Percentiles rank a stretch among this genome's conserved stretches.
Conservation (phyloP, 2,888 invertebrate genomes). For the Ophioninae sp. region DNA sequence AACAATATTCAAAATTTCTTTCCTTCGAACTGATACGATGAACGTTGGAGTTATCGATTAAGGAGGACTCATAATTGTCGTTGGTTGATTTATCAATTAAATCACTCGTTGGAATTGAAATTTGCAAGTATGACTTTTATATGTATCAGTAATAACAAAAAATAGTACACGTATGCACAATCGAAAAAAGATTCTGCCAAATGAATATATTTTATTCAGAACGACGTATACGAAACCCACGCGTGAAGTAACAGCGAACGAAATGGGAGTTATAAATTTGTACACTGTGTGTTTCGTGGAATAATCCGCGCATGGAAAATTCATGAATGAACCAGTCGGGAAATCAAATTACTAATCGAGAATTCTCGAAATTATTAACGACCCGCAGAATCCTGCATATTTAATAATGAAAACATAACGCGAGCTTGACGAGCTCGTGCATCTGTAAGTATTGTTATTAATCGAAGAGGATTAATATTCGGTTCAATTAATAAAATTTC, state of each 20-base stretch:
- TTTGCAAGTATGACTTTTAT: not conserved
- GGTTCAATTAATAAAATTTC: too few species aligned
- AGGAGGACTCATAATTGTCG: too few species aligned
- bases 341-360: not conserved
- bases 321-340: not conserved
- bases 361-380: slow-evolving; percentile 51
- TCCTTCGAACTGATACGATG: not conserved
- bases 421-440: too few species aligned
- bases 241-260: too few species aligned
- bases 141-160: not conserved
- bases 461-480: too few species aligned
- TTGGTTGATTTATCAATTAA: not conserved
- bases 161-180: not conserved
- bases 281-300: too few species aligned
- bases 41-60: not conserved
- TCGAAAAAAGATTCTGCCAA: too few species aligned
- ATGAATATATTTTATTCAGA: too few species aligned
- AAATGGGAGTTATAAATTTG: too few species aligned
- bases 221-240: too few species aligned
- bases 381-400: slow-evolving; percentile 8
- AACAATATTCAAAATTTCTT: not conserved
- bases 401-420: too few species aligned
- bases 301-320: not conserved
- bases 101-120: not conserved
- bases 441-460: too few species aligned